A percentile compares a stretch with the other conserved stretches of the same genome.
phyloP scores from a whole-genome alignment of 2,797 vertebrate species.

The Acanthopagrus latus region DNA sequence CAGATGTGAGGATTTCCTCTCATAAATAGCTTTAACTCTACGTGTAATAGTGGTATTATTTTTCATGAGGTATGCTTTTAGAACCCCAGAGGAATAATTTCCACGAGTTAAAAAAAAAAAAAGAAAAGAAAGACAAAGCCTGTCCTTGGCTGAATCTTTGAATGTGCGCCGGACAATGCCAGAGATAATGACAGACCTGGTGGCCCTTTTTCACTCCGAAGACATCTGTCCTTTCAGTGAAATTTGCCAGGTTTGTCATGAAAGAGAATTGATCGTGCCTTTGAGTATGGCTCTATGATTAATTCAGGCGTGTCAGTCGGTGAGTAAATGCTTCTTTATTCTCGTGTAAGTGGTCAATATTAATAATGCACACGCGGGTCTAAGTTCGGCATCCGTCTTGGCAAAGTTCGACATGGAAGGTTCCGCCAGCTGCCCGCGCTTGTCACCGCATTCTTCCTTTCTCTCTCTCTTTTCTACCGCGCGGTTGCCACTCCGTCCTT shows the following conservation, averaged over 20 bases:
- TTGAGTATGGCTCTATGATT: conserved; percentile 79
- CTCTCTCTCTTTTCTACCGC: conserved; percentile 43
- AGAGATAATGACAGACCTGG: conserved; percentile 64
- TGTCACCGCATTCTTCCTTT: conserved; percentile 67
- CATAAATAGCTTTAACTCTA: not conserved
- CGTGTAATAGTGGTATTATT: conserved; percentile 16
- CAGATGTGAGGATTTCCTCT: conserved; percentile 11
- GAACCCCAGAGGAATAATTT: conserved; percentile 23
- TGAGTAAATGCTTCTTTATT: conserved; percentile 85
- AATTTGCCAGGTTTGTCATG: conserved; percentile 78
- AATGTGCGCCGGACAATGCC: conserved; percentile 64
- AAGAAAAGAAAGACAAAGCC: conserved; percentile 33
- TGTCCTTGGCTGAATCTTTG: conserved; percentile 67
- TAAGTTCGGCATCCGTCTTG: conserved; percentile 80
- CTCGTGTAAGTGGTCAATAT: conserved; percentile 81
- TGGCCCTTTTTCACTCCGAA: conserved; percentile 56
- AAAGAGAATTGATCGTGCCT: conserved; percentile 71
- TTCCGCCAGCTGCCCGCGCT: conserved; percentile 51
- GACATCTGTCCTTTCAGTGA: conserved; percentile 79
- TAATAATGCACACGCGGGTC: conserved; percentile 81
- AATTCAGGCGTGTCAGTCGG: conserved; percentile 81
- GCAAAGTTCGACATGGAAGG: conserved; percentile 72
- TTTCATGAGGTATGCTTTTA: conserved; percentile 2
- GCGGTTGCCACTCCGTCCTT: conserved; percentile 34
- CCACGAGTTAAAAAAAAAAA: conserved; percentile 46